Evolutionary conservation across 2,888 invertebrate species (phyloP).

Genomic region (Mimumesa dahlbomi): DNA sequence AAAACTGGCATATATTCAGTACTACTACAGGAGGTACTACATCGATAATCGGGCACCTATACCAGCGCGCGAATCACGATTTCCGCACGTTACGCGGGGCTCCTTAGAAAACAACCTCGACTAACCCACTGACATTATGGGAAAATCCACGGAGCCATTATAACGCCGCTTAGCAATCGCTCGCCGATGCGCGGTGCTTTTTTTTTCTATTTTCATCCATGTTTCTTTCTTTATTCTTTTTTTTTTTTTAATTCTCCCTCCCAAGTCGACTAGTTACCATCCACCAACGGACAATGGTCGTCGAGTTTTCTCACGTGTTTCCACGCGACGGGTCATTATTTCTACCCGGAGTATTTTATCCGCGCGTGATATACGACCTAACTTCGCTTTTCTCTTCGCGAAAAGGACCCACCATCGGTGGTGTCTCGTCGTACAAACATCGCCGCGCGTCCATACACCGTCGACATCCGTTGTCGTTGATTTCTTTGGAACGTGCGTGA

Average conservation of each 20-base stretch:
- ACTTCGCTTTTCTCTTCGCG: conserved; percentile 37
- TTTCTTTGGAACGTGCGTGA: not conserved
- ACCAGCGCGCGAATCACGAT: conserved; percentile 44
- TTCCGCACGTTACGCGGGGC: conserved; percentile 46
- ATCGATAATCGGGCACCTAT: conserved; percentile 33
- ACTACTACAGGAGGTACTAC: conserved; percentile 12
- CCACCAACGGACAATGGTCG: conserved; percentile 44
- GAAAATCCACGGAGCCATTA: conserved; percentile 41
- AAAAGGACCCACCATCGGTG: conserved; percentile 22
- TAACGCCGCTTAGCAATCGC: conserved; percentile 12
- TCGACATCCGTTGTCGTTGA: conserved; percentile 10
- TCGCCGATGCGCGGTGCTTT: conserved; percentile 11
- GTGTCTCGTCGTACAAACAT: not conserved
- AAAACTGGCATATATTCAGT: conserved; percentile 1
- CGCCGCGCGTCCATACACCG: not conserved
- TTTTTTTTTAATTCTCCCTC: too few species aligned
- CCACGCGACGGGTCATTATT: conserved; percentile 55
- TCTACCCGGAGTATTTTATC: conserved; percentile 47
- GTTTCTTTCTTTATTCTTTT: too few species aligned
- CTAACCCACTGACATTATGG: conserved; percentile 58
- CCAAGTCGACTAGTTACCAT: conserved; percentile 3
- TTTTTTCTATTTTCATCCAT: conserved; percentile 3
- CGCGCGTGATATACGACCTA: conserved; percentile 57
- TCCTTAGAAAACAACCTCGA: conserved; percentile 32
- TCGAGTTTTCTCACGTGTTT: conserved; percentile 62